Conservation (phyloP, 2,113 vertebrate genomes). For the Corydoras maculifer region DNA sequence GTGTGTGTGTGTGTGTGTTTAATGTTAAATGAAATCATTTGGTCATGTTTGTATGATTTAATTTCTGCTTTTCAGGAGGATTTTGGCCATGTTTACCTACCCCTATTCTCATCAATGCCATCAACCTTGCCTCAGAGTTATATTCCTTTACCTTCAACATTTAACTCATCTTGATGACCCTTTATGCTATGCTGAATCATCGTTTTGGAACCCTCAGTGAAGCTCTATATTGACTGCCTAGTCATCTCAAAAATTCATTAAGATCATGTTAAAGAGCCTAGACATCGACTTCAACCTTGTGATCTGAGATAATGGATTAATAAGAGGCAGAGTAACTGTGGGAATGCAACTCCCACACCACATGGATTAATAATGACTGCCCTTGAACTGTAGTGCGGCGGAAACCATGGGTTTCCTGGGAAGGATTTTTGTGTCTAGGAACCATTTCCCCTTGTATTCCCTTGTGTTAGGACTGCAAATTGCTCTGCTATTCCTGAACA, state of each 20-base stretch:
- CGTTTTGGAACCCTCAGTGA: background rate
- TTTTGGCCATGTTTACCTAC: background rate
- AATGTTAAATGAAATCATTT: background rate
- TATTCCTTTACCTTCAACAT: conserved; percentile 14
- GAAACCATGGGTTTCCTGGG: conserved; percentile 51
- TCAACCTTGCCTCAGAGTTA: conserved; percentile 10
- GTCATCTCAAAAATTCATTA: background rate
- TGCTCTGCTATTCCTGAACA: conserved; percentile 39
- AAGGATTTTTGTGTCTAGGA: conserved; percentile 45
- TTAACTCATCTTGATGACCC: conserved; percentile 11
- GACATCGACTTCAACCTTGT: background rate
- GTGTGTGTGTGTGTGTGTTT: background rate
- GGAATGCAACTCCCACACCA: conserved; percentile 16
- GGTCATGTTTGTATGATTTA: conserved; percentile 28
- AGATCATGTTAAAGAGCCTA: conserved; percentile 17
- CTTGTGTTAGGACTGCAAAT: conserved; percentile 49
- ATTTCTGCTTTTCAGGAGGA: conserved; percentile 36
- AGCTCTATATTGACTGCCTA: background rate
- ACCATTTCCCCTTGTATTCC: conserved; percentile 34
- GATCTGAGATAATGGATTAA: conserved; percentile 34
- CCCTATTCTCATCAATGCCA: conserved; percentile 4
- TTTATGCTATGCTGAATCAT: conserved; percentile 20
- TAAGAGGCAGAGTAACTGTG: conserved; percentile 5
- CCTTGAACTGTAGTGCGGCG: conserved; percentile 45
- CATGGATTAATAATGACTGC: conserved; percentile 46